Evolutionary conservation across 2,888 invertebrate genomes (phyloP).

Genomic region (Lasioglossum leucozonium): DNA sequence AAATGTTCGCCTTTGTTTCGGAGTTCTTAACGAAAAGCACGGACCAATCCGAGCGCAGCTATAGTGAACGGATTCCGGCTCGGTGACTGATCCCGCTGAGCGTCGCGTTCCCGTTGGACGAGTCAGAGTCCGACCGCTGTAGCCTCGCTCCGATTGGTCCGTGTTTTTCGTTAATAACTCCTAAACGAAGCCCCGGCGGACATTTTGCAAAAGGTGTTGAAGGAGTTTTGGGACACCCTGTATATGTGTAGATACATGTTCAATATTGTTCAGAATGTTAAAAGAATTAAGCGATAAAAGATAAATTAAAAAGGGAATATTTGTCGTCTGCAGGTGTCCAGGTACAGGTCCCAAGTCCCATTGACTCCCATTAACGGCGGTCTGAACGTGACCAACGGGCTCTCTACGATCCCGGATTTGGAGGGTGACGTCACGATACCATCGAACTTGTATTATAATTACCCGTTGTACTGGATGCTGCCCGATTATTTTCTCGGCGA

Average conservation of each 20-base stretch:
- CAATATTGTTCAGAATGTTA: neutral
- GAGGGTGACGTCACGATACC: conserved; percentile 86
- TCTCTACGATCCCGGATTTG: conserved; percentile 88
- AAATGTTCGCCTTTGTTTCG: too few species aligned
- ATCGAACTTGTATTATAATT: conserved; percentile 86
- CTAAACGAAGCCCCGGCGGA: too few species aligned
- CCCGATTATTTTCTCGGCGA: conserved; percentile 94
- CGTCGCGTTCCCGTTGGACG: too few species aligned
- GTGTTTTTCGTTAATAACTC: too few species aligned
- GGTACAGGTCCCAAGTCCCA: conserved; percentile 75
- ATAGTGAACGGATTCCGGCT: too few species aligned
- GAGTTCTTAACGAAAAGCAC: too few species aligned
- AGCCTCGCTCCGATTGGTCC: too few species aligned
- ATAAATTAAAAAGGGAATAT: neutral
- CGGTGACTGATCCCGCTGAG: too few species aligned
- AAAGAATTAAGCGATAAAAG: neutral
- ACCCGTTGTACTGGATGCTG: conserved; percentile 93
- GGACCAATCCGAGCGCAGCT: too few species aligned
- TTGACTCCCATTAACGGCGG: conserved; percentile 83
- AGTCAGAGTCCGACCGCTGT: too few species aligned
- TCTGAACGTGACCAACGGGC: conserved; percentile 86
- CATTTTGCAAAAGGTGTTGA: too few species aligned
- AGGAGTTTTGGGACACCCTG: too few species aligned
- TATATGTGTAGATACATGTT: neutral
- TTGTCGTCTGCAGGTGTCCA: conserved; percentile 72